Conservation (phyloP, 1,140 invertebrate genomes). For the Eufriesea mexicana region DNA sequence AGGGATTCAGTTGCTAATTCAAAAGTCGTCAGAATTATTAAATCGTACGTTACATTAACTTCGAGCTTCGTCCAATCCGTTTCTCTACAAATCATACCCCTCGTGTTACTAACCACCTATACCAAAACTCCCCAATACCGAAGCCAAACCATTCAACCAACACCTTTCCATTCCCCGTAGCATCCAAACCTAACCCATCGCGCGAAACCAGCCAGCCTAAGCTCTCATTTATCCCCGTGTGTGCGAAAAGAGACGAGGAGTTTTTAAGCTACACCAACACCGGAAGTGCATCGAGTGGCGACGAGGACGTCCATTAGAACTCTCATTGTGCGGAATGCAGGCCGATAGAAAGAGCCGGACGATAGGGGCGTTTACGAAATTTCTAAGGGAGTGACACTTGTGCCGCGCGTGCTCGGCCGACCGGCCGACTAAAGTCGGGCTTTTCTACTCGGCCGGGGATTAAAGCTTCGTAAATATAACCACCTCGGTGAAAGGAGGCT, state of each 20-base stretch:
- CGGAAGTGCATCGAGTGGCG: not conserved
- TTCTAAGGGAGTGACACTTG: constrained; percentile 40
- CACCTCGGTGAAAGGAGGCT: constrained; percentile 43
- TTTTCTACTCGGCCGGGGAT: constrained; percentile 18
- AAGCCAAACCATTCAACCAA: too few relatives aligned
- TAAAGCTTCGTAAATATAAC: constrained; percentile 54
- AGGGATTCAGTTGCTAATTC: too few relatives aligned
- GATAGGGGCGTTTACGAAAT: constrained; percentile 22
- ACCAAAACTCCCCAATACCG: too few relatives aligned
- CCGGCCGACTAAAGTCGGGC: not conserved
- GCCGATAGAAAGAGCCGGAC: not conserved
- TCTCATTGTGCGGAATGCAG: not conserved
- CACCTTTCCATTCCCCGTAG: too few relatives aligned
- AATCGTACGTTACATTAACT: too few relatives aligned
- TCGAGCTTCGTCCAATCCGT: too few relatives aligned
- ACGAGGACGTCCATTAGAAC: too few relatives aligned
- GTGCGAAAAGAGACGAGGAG: not conserved
- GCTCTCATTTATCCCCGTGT: not conserved
- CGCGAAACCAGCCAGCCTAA: too few relatives aligned
- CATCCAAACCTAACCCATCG: too few relatives aligned
- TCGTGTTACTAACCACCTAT: too few relatives aligned
- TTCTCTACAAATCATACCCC: too few relatives aligned
- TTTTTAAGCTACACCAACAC: not conserved
- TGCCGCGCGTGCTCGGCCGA: not conserved
- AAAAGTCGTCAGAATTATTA: too few relatives aligned